Evolutionary conservation across 2,113 vertebrate species (phyloP).

Genomic region (Serinus canaria): DNA sequence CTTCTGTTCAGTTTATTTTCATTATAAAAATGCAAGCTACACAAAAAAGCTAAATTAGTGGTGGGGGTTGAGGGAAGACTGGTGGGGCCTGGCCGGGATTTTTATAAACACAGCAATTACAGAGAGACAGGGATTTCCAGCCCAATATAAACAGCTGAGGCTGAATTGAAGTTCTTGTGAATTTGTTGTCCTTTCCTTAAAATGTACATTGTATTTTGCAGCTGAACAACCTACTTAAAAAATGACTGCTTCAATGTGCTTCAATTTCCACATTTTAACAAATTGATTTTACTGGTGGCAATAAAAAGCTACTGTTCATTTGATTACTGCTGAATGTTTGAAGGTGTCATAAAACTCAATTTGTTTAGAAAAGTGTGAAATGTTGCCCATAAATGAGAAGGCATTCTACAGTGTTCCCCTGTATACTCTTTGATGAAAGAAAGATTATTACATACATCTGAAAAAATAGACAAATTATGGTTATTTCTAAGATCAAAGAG

Average conservation of each 20-base stretch:
- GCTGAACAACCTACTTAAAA: neutral
- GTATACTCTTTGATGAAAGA: neutral
- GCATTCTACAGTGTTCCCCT: neutral
- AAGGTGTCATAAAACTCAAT: neutral
- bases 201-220: neutral
- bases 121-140: neutral
- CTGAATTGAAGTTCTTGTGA: neutral
- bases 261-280: neutral
- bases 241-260: neutral
- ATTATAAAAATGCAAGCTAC: neutral
- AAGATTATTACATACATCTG: neutral
- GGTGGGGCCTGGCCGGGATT: neutral
- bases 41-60: conserved; percentile 22
- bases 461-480: neutral
- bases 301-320: neutral
- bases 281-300: neutral
- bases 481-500: neutral
- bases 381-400: neutral
- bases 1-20: conserved; percentile 30
- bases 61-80: neutral
- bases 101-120: neutral
- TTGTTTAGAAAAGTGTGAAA: neutral
- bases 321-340: neutral
- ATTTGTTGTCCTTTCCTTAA: neutral
- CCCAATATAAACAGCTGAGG: neutral